A percentile compares a stretch with the other conserved stretches of the same genome.
These are phyloP conservation scores for Heliopora coerulea DNA, from an alignment of 92 coral and sea anemone genomes.

Conservation along the genomic window DNA sequence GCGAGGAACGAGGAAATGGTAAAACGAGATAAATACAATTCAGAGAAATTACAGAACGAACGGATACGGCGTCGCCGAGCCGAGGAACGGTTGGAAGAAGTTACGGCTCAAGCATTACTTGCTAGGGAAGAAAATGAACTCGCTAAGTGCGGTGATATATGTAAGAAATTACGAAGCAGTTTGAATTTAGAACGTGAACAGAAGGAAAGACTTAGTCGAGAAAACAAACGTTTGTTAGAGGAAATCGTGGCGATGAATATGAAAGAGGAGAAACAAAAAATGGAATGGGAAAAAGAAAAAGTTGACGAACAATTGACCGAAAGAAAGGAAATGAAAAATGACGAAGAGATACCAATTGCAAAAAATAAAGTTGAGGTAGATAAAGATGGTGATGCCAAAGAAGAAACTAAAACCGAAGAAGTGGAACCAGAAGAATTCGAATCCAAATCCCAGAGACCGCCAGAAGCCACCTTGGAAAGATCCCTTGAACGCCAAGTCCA, in stretches of 20 bases:
- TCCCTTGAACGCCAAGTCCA: not conserved
- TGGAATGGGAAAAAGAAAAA: slow-evolving; percentile 44
- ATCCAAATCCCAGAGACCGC: not conserved
- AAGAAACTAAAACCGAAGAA: slow-evolving; percentile 40
- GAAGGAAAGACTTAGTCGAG: slow-evolving; percentile 60
- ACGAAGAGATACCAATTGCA: slow-evolving; percentile 49
- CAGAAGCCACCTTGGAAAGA: not conserved
- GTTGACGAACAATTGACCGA: slow-evolving; percentile 36
- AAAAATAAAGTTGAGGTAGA: slow-evolving; percentile 61
- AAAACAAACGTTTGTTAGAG: slow-evolving; percentile 53
- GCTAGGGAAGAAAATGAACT: slow-evolving; percentile 3
- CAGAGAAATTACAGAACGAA: slow-evolving; percentile 45
- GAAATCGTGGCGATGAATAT: slow-evolving; percentile 53
- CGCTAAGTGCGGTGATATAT: slow-evolving; percentile 11
- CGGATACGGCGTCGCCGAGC: slow-evolving; percentile 27
- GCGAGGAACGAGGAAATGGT: slow-evolving; percentile 40
- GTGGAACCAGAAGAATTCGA: slow-evolving; percentile 44
- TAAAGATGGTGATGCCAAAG: slow-evolving; percentile 49
- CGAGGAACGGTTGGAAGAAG: slow-evolving; percentile 35
- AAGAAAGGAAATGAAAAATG: slow-evolving; percentile 39
- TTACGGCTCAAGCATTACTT: slow-evolving; percentile 7
- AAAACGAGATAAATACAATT: slow-evolving; percentile 30
- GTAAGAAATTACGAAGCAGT: slow-evolving; percentile 6
- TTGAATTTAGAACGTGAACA: slow-evolving; percentile 50
- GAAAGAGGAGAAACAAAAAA: slow-evolving; percentile 54